Conservation (phyloP, 2,113 vertebrate genomes). For the Pluvianellus socialis region DNA sequence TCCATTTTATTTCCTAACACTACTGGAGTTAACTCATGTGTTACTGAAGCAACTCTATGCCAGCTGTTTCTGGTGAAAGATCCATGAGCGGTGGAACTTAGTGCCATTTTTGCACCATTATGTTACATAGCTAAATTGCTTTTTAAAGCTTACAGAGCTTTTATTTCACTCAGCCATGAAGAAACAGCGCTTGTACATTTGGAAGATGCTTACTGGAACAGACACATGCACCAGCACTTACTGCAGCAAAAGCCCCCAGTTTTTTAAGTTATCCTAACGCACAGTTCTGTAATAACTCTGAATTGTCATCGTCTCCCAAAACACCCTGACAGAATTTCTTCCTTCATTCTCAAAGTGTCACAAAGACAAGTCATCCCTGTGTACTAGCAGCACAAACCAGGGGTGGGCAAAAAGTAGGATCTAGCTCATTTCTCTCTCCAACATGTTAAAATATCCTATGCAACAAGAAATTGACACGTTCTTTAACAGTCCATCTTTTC, state of each 20-base stretch:
- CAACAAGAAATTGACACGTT: neutral
- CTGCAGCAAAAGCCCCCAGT: neutral
- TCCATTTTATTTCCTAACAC: neutral
- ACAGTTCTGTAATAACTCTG: neutral
- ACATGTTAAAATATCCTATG: neutral
- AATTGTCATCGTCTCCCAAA: neutral
- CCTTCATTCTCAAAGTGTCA: neutral
- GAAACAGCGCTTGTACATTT: neutral
- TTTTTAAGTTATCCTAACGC: neutral
- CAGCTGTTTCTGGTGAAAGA: neutral
- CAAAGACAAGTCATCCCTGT: neutral
- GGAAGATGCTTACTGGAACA: neutral
- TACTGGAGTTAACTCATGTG: neutral
- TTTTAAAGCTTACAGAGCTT: neutral
- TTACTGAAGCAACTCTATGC: neutral
- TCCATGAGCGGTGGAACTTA: neutral
- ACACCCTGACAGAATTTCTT: neutral
- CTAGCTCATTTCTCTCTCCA: neutral
- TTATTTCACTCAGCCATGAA: slow-evolving; percentile 14
- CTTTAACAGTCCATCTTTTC: neutral
- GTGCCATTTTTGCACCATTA: neutral
- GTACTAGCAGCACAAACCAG: neutral
- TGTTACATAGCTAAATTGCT: neutral
- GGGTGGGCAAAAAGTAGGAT: neutral
- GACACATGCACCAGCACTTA: neutral